A percentile compares a stretch with the other conserved stretches of the same genome.
Conservation (phyloP, 2,888 invertebrate species). For the Incurvaria masculella region DNA sequence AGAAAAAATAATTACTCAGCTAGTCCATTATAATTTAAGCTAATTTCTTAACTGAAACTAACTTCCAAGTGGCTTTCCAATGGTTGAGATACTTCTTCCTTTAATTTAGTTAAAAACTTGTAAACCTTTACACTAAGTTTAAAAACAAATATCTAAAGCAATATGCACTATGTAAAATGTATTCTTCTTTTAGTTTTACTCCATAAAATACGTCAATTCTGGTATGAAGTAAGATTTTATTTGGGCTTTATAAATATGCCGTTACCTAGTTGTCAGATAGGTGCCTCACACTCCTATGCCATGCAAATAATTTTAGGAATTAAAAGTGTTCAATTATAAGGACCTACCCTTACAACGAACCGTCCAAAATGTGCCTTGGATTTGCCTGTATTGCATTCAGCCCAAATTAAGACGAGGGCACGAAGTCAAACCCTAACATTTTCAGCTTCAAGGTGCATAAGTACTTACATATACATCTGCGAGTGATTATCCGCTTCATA, state of each 20-base stretch:
- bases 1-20: neutral
- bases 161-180: too few species aligned
- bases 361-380: neutral
- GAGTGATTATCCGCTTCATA: neutral
- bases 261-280: too few species aligned
- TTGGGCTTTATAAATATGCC: too few species aligned
- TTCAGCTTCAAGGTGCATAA: too few species aligned
- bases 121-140: neutral
- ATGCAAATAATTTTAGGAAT: neutral
- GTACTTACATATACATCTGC: too few species aligned
- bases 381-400: neutral
- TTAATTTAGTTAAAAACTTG: neutral
- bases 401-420: too few species aligned
- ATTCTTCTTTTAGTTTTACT: too few species aligned
- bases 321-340: neutral
- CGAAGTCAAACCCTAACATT: too few species aligned
- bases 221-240: too few species aligned
- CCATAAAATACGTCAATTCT: too few species aligned
- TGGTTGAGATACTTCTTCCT: neutral
- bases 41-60: neutral
- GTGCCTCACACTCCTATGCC: too few species aligned
- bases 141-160: neutral
- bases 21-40: neutral
- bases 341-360: neutral
- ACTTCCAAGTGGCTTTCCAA: neutral